Base-by-base conservation (phyloP, 2,797 vertebrate genomes). In the Chelon labrosus region DNA sequence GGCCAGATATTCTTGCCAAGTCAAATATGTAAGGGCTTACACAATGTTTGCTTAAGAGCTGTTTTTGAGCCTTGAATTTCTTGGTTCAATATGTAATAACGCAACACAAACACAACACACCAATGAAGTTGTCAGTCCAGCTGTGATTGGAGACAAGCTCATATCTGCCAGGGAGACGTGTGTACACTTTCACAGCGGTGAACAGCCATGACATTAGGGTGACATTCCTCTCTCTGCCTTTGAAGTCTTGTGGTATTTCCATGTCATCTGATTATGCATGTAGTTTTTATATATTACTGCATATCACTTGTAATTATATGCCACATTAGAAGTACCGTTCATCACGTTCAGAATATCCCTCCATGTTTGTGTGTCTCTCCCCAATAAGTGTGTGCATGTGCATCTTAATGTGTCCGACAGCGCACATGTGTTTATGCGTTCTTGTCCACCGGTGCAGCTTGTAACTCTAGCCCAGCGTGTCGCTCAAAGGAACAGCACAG, bases 391-490 rank as follows among this genome's bases (percentile, higher is more conserved):
- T 46, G 59, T 61, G 59, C 72, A 59, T 22, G 51, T 27, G 65
- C 22, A n/a, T 75, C 42, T 65, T 35, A 58, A 20, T 69, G 81
- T 75, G 84, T 87, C 77, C 22, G 38, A 60, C 73, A 22, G 55
- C 10, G 53, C 83, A 88, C 88, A 85, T 78, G 71, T 88, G 88
- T 87, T 91, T 87, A 86, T 83, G 82, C n/a, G 50, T 85, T 80
- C 70, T 77, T 22, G 83, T 82, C 67, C 81, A 53, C 68, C 41
- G 20, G 66, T 78, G 85, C 83, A 77, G 89, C 77, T 77, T 91
- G 89, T 89, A 91, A 92, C 84, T 86, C 69, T 60, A 86, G 61
- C 85, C 80, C 90, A 85, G 83, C 79, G 20, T 90, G 90, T 85
- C 85, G 90, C 83, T 83, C 75, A 27, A 31, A 91, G 83, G 77